Conservation (phyloP, 2,113 vertebrate species). For the Todiramphus saurophagus region DNA sequence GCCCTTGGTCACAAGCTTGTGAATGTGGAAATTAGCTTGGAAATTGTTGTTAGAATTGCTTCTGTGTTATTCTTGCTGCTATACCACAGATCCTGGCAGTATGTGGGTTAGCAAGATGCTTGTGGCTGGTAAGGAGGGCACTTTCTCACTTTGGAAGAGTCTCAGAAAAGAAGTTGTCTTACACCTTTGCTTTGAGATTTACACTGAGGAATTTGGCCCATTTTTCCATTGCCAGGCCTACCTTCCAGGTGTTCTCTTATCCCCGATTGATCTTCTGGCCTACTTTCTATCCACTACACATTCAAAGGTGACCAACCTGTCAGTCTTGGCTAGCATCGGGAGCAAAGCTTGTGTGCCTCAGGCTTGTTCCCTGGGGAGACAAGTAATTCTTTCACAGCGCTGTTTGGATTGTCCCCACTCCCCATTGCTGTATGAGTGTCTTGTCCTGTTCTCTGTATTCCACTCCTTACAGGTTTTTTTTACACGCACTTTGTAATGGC, state of each 20-base stretch:
- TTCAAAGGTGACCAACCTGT: constrained; percentile 21
- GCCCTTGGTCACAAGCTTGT: not conserved
- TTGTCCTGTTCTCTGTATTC: not conserved
- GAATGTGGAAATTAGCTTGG: not conserved
- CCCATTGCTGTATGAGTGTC: not conserved
- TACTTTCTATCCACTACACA: not conserved
- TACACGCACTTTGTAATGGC: not conserved
- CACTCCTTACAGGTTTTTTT: not conserved
- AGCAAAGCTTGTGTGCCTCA: not conserved
- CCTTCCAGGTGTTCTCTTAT: constrained; percentile 46
- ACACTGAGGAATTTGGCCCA: constrained; percentile 2
- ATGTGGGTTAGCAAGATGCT: constrained; percentile 38
- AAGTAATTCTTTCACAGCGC: not conserved
- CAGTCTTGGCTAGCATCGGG: not conserved
- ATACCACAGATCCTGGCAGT: not conserved
- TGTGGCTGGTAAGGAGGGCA: constrained; percentile 10
- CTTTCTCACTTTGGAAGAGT: constrained; percentile 4
- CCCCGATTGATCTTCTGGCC: constrained; percentile 16
- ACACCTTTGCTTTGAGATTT: constrained; percentile 16
- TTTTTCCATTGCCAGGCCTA: not conserved
- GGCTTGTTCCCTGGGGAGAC: constrained; percentile 4
- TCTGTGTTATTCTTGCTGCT: not conserved
- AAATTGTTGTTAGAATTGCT: not conserved
- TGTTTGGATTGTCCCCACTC: not conserved
- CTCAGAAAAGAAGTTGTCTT: constrained; percentile 26